Conservation (phyloP, 2,888 invertebrate species). For the Torymus texanus region DNA sequence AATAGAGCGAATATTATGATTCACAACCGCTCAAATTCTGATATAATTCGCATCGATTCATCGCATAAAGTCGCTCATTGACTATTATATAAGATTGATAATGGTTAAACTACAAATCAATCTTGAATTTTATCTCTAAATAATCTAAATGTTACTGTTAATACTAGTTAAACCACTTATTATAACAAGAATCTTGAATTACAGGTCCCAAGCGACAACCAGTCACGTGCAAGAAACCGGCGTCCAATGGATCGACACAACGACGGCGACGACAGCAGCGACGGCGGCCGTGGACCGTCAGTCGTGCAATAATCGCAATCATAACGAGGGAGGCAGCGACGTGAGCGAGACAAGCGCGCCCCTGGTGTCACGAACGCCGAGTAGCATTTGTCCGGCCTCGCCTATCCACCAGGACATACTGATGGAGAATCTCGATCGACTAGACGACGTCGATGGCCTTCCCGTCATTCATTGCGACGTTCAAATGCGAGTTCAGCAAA, state of each 20-base stretch:
- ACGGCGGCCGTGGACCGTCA: conserved; percentile 42
- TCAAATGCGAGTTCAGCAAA: conserved; percentile 87
- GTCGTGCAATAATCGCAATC: conserved; percentile 60
- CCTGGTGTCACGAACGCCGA: conserved; percentile 78
- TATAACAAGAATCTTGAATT: conserved; percentile 9
- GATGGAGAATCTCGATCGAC: conserved; percentile 70
- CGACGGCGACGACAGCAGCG: conserved; percentile 13
- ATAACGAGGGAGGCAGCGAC: conserved; percentile 68
- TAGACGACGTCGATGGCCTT: conserved; percentile 85
- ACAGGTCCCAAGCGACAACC: conserved; percentile 62
- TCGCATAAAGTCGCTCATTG: too few species aligned
- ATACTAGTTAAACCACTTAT: too few species aligned
- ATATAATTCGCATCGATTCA: too few species aligned
- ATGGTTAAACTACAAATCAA: too few species aligned
- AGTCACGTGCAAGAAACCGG: conserved; percentile 58
- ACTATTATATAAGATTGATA: too few species aligned
- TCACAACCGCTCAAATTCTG: too few species aligned
- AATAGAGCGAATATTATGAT: too few species aligned
- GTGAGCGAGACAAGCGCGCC: conserved; percentile 72
- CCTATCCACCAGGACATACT: conserved; percentile 75
- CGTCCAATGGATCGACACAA: conserved; percentile 61
- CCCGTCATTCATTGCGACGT: conserved; percentile 83
- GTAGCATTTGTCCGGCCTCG: conserved; percentile 79
- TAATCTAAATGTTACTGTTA: too few species aligned
- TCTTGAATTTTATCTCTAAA: too few species aligned